Base-by-base conservation (phyloP, 2,113 vertebrate genomes). In the Odobenus rosmarus region DNA sequence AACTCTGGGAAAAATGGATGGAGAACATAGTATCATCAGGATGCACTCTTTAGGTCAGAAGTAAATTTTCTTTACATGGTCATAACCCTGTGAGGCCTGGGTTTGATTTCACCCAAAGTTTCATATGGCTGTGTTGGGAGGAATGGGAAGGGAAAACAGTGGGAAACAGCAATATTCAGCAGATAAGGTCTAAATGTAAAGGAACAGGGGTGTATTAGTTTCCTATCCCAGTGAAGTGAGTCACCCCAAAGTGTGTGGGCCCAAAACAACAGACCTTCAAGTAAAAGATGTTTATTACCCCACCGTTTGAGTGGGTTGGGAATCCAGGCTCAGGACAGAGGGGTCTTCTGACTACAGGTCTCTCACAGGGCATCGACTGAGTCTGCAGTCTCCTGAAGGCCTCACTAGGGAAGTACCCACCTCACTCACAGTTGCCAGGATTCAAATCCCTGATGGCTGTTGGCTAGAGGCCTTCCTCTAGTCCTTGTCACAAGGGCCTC, bases 191-290 rank as follows among this genome's bases (percentile, higher is more conserved):
- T 61, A 21, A 23, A 42, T 16, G 28, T 21, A 7, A 21, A 55
- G 49, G 67, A 12, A 7, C 28, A 10, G 36, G 31, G 1, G 0
- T 11, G 10, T 10, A 1, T 7, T 1, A 13, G 4, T 11, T 6
- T 18, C 49, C 61, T 87, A 23, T 13, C 33, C 46, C 46, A 6
- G 28, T 1, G 59, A 10, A 5, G 39, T 14, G 10, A 19, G 16
- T 19, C 33, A 7, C 49, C 31, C 36, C n/a, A 6, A n/a, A 67
- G 6, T 0, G 21, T 16, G 7, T 1, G 0, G 31, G 7, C 46
- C 62, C 26, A 0, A 14, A 8, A 31, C 2, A 5, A 42, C 59
- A 57, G n/a, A 12, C 13, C 24, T 51, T 13, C 49, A 71, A 28
- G 16, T 39, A 16, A 55, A 69, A 72, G 4, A 5, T 7, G 1